Percentiles rank a stretch among this genome's conserved stretches.
Conservation (phyloP, 2,113 vertebrate species). For the Sialia sialis region DNA sequence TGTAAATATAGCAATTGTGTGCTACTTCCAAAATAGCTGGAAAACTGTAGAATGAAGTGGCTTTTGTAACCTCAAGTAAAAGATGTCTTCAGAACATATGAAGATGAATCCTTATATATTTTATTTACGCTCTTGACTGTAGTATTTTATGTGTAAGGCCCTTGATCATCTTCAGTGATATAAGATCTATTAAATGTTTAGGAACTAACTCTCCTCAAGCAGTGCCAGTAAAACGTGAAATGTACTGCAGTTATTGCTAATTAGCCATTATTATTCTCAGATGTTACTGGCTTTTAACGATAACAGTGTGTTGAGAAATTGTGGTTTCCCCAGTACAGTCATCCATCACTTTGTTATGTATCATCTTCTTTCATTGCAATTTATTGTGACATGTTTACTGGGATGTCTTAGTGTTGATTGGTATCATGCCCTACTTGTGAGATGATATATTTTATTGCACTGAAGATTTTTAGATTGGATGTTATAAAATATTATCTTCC, state of each 20-base stretch:
- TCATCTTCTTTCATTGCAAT: background rate
- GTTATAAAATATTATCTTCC: background rate
- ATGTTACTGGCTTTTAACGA: background rate
- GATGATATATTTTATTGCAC: background rate
- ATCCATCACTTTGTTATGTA: background rate
- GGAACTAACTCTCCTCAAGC: background rate
- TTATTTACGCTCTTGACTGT: background rate
- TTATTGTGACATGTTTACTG: background rate
- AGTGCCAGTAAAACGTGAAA: background rate
- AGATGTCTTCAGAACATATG: background rate
- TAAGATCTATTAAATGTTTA: background rate
- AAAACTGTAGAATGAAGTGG: background rate
- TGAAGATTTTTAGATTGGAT: background rate
- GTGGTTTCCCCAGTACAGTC: background rate
- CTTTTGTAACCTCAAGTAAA: background rate
- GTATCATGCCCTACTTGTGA: background rate
- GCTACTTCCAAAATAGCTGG: background rate
- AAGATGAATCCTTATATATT: background rate
- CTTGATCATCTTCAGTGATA: background rate
- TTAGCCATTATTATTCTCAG: background rate
- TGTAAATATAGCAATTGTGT: no score
- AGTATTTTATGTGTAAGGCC: background rate
- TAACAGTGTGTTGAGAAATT: background rate
- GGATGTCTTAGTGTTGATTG: background rate
- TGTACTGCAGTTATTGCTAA: background rate